Evolutionary conservation across 2,888 invertebrate genomes (phyloP), one percentile per base, ranked within the genome.

Genomic region (Mythimna vitellina): DNA sequence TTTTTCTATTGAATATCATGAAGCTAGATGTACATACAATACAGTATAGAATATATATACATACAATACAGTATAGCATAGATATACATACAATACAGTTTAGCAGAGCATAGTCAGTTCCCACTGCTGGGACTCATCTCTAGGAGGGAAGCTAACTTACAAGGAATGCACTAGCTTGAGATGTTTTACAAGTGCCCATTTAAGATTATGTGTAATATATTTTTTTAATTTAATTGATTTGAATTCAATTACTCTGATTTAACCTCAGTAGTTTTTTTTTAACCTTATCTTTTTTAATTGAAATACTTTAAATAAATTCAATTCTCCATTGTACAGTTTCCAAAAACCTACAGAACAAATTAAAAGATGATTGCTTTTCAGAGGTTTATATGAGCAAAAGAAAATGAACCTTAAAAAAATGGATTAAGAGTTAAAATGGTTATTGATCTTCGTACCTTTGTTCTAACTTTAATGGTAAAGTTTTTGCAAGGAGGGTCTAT

Each of bases 291-390:
- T 80, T 70, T 75, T 73, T 76, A 81, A 81, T 73, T 76, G 68
- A 70, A 81, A 72, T 62, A 53, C 65, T 80, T 80, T 51, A 65
- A 73, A 73, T 76, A 70, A 76, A 80, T 69, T 81, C 67, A 65
- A 83, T 80, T 81, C 60, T 70, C 72, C 60, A 80, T 76, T 81
- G 76, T 76, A 73, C 84, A 81, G 65, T 83, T 80, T 65, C 57
- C 17, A 65, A 80, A 68, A 80, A 73, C 60, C 73, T 73, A 60
- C 62, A 70, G 72, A 83, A 81, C 81, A 80, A 81, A 83, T 83
- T 83, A 81, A 81, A 81, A 80, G 84, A 73, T 83, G 72, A 83
- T 76, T 81, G 65, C 69, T 80, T 70, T 46, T 35, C 35, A 9
- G 10, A 69, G 53, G 65, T 65, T 29, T 49, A 61, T 58, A 9